Percentiles rank a stretch among this genome's conserved stretches.
These are phyloP conservation scores for Chloropsis cyanopogon DNA, from an alignment of 2,113 vertebrate genomes.

Conservation along the genomic window DNA sequence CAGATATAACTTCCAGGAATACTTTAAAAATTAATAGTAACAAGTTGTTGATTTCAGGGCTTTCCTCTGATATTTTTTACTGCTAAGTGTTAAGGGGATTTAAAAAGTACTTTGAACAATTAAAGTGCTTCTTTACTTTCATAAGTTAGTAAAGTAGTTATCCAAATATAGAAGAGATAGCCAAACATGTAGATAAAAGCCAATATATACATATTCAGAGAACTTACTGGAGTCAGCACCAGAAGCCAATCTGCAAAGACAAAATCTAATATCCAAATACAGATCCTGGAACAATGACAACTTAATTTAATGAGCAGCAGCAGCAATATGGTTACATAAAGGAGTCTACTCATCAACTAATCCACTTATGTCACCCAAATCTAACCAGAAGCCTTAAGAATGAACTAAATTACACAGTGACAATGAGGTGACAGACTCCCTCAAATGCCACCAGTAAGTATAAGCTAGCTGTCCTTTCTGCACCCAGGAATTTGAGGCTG, in stretches of 20 bases:
- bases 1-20: neutral
- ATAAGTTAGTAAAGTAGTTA: neutral
- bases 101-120: neutral
- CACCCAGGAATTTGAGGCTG: neutral
- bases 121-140: neutral
- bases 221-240: neutral
- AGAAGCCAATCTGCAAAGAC: neutral
- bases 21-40: neutral
- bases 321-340: constrained; percentile 9
- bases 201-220: neutral
- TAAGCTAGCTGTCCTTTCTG: neutral
- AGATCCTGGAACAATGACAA: constrained; percentile 22
- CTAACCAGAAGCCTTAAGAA: neutral
- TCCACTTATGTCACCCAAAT: neutral
- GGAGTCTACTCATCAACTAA: neutral
- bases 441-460: neutral
- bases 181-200: neutral
- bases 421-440: neutral
- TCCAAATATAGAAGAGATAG: neutral
- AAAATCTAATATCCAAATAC: constrained; percentile 19
- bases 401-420: neutral
- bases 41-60: neutral
- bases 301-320: neutral
- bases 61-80: neutral
- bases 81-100: neutral